These are phyloP conservation scores for Cephus runcator DNA, from an alignment of 2,888 invertebrate species.

Conservation along the genomic window DNA sequence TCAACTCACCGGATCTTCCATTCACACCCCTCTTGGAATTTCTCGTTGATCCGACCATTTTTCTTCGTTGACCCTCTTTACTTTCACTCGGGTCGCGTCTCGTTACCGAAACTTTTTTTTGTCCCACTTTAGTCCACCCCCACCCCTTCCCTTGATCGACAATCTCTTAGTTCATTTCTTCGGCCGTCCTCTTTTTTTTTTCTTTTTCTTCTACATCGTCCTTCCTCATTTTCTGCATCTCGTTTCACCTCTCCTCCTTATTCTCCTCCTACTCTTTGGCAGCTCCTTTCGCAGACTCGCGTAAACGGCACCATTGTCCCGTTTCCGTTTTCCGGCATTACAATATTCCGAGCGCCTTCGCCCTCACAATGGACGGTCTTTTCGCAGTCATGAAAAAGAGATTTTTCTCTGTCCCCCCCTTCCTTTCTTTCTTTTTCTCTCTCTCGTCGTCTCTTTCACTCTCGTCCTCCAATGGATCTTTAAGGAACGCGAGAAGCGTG, in stretches of 20 bases:
- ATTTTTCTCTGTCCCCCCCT: not conserved
- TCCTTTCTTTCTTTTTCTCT: not conserved
- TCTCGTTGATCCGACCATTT: not conserved
- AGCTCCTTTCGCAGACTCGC: not conserved
- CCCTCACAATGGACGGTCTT: not conserved
- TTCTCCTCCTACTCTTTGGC: not conserved
- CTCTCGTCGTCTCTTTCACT: not conserved
- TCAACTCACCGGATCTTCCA: not conserved
- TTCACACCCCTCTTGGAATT: not conserved
- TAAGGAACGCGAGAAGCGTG: not conserved
- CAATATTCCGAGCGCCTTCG: not conserved
- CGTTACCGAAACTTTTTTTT: slow-evolving; percentile 1
- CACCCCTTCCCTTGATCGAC: not conserved
- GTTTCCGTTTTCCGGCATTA: not conserved
- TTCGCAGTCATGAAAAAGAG: not conserved
- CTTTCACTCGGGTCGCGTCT: not conserved
- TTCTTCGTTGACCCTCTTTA: not conserved
- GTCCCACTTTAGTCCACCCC: not conserved
- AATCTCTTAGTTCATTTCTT: not conserved
- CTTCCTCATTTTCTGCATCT: not conserved
- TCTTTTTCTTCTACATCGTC: not conserved
- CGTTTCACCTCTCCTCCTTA: not conserved
- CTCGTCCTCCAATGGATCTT: not conserved
- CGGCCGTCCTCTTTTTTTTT: not conserved
- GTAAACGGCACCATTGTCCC: not conserved